These are phyloP conservation scores for Pentalonia nigronervosa DNA, from an alignment of 1,140 invertebrate genomes.

Conservation along the genomic window DNA sequence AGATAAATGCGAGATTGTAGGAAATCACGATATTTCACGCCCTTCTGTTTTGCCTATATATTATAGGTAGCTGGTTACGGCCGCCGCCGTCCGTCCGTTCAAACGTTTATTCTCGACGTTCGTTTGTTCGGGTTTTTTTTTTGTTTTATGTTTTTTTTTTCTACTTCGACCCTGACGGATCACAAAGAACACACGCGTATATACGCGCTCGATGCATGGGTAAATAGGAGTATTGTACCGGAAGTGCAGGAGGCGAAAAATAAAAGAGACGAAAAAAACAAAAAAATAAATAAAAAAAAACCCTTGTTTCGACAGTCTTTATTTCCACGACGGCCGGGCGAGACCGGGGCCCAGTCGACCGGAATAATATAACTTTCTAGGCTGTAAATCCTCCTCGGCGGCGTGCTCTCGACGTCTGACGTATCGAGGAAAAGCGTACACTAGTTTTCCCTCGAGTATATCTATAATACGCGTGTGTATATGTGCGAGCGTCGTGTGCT, in stretches of 20 bases:
- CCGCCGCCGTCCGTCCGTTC: neutral
- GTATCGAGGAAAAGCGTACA: constrained; percentile 27
- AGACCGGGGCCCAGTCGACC: constrained; percentile 14
- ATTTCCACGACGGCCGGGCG: neutral
- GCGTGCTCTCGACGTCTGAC: constrained; percentile 48
- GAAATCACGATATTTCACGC: constrained; percentile 46
- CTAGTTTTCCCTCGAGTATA: constrained; percentile 35
- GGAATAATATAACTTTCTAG: constrained; percentile 53
- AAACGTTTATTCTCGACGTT: constrained; percentile 8
- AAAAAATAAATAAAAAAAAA: constrained; percentile 28
- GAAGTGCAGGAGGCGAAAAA: constrained; percentile 5
- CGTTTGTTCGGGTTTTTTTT: neutral
- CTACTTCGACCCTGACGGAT: constrained; percentile 11
- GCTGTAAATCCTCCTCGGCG: constrained; percentile 37
- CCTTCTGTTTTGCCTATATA: neutral
- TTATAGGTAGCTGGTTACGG: neutral
- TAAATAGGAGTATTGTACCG: constrained; percentile 48
- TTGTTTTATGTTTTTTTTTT: neutral
- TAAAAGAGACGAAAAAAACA: neutral
- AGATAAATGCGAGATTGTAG: constrained; percentile 42
- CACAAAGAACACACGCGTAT: neutral
- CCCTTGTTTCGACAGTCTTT: constrained; percentile 46
- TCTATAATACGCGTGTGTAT: neutral
- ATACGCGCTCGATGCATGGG: neutral
- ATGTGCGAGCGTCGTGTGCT: neutral